Conservation (phyloP, 1,140 invertebrate species). For the Kradibia gibbosae region DNA sequence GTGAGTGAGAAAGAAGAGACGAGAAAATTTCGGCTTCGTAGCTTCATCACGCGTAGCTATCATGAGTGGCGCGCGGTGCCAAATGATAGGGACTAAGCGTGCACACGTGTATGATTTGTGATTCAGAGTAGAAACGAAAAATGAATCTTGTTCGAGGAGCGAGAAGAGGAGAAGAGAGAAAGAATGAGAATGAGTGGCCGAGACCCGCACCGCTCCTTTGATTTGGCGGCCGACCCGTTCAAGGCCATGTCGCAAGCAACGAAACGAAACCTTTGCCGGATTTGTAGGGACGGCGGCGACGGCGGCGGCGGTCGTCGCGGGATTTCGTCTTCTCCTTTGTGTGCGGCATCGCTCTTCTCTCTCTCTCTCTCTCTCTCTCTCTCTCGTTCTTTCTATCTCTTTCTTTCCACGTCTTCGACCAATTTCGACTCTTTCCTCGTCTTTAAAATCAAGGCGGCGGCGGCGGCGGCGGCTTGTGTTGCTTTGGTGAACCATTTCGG, state of each 20-base stretch:
- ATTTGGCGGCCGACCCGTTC: conserved; percentile 61
- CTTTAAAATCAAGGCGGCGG: neutral
- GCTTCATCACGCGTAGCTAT: neutral
- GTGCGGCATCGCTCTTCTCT: neutral
- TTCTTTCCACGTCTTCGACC: neutral
- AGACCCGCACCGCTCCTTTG: conserved; percentile 46
- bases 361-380: neutral
- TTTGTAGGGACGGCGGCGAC: neutral
- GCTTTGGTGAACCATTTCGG: neutral
- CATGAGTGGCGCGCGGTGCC: neutral
- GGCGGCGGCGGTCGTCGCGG: neutral
- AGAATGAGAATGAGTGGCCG: conserved; percentile 28
- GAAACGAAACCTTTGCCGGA: conserved; percentile 2
- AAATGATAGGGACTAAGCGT: conserved; percentile 29
- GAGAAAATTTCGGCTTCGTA: too few relatives aligned
- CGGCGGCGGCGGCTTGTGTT: neutral
- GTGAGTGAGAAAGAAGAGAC: too few relatives aligned
- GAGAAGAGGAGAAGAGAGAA: neutral
- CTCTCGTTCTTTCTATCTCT: neutral
- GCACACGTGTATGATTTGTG: conserved; percentile 59
- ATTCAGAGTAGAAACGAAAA: conserved; percentile 56
- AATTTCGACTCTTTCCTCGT: neutral
- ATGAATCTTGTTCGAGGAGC: neutral
- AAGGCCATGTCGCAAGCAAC: conserved; percentile 58
- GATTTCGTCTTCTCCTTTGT: neutral